Conservation (phyloP, 2,888 invertebrate genomes). For the Cenopis cana region DNA sequence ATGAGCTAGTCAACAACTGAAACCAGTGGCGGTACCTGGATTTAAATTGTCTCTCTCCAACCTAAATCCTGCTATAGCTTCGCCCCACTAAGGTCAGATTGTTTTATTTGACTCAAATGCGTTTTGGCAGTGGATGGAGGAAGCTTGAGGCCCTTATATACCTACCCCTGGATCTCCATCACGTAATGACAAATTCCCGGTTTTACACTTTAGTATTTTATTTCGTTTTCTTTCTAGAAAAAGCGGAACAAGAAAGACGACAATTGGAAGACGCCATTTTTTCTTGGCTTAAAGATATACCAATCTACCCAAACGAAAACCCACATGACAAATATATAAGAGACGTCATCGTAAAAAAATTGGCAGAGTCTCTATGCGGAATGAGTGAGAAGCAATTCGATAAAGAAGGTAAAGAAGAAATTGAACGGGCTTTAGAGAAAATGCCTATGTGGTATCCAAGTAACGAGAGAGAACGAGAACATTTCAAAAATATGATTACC, state of each 20-base stretch:
- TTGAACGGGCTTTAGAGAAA: slow-evolving; percentile 51
- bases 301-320: slow-evolving; percentile 54
- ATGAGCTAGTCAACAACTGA: too few relatives aligned
- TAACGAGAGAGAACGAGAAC: slow-evolving; percentile 48
- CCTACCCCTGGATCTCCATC: not conserved
- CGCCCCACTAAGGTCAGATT: too few relatives aligned
- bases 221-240: slow-evolving; percentile 3
- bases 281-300: slow-evolving; percentile 57
- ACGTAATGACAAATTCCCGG: not conserved
- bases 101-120: too few relatives aligned
- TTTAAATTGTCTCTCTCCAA: too few relatives aligned
- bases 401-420: slow-evolving; percentile 49
- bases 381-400: slow-evolving; percentile 50
- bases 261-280: slow-evolving; percentile 48
- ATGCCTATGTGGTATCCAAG: slow-evolving; percentile 62
- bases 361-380: slow-evolving; percentile 50
- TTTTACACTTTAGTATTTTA: not conserved
- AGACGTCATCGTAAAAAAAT: slow-evolving; percentile 48
- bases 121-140: too few relatives aligned
- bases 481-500: slow-evolving; percentile 53
- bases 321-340: slow-evolving; percentile 48
- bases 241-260: slow-evolving; percentile 45
- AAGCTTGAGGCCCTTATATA: not conserved
- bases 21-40: too few relatives aligned
- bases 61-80: too few relatives aligned